These are phyloP conservation scores for Bombus terrestris DNA, from an alignment of 1,140 invertebrate genomes.

Conservation along the genomic window DNA sequence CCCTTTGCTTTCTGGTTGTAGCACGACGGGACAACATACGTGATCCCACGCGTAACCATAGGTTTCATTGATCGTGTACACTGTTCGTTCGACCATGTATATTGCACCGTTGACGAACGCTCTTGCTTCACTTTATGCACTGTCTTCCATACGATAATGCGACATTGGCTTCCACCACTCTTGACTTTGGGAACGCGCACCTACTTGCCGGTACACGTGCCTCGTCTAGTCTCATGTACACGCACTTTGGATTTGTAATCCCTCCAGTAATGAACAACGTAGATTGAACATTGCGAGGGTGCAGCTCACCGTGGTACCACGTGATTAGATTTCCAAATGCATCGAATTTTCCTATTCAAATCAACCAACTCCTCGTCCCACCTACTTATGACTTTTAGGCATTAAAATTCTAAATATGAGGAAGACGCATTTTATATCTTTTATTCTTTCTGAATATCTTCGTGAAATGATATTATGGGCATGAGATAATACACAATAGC, in stretches of 20 bases:
- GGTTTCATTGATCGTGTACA: slow-evolving; percentile 62
- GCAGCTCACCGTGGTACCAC: too few relatives aligned
- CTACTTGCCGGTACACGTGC: slow-evolving; percentile 24
- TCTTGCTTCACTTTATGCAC: slow-evolving; percentile 36
- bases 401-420: not conserved
- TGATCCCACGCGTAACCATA: slow-evolving; percentile 67
- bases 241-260: slow-evolving; percentile 14
- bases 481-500: not conserved
- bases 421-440: too few relatives aligned
- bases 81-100: slow-evolving; percentile 41
- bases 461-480: not conserved
- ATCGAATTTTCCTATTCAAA: not conserved
- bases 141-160: slow-evolving; percentile 28
- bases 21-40: slow-evolving; percentile 58
- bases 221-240: not conserved
- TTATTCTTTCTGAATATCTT: too few relatives aligned
- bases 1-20: slow-evolving; percentile 44
- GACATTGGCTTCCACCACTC: slow-evolving; percentile 9
- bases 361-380: not conserved
- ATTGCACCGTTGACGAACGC: slow-evolving; percentile 48
- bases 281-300: slow-evolving; percentile 2
- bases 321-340: not conserved
- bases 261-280: slow-evolving; percentile 18
- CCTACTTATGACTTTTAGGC: not conserved
- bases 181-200: slow-evolving; percentile 23